Base-by-base conservation (phyloP, 2,113 vertebrate species). In the Apaloderma vittatum region DNA sequence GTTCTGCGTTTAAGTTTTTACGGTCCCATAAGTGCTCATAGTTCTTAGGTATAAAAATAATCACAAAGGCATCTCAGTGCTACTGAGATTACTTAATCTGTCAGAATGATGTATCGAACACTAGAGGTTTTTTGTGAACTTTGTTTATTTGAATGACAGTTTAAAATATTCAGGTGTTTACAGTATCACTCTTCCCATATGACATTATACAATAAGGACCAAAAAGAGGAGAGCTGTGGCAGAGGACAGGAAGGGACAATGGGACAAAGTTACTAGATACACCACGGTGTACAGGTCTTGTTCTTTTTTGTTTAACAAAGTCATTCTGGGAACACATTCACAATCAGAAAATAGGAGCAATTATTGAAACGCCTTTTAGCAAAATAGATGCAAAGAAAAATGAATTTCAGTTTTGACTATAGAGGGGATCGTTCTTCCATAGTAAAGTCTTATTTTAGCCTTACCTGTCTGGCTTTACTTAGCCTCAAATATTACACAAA, bases 41-140 rank as follows among this genome's bases (percentile, higher is more conserved):
- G n/a, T 87, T 89, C 40, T 85, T 85, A 19, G 29, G 27, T 92
- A 73, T 66, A 90, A 85, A 95, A 94, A 82, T 65, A 84, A 59
- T 86, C 59, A 74, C 3, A 5, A 71, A 88, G 43, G 16, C 48
- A 59, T 66, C 54, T 90, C 55, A 51, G 65, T 43, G 46, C 83
- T 70, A 17, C 57, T 67, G 72, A 84, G 32, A 36, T 73, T 85
- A 61, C 32, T 76, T 48, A 15, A 6, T 49, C 54, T 88, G 34
- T 62, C 62, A 76, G 51, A 68, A 65, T 12, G 37, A 75, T 86
- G 58, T 68, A 76, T 54, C 20, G 66, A 86, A 66, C 17, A 12
- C 32, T 29, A 52, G 59, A 67, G 46, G 30, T 40, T 88, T 92
- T 51, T 57, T 84, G 45, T 67, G 63, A 84, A 61, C 10, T 61